Evolutionary conservation across 1,140 invertebrate genomes (phyloP).

Genomic region (Argopecten irradians): DNA sequence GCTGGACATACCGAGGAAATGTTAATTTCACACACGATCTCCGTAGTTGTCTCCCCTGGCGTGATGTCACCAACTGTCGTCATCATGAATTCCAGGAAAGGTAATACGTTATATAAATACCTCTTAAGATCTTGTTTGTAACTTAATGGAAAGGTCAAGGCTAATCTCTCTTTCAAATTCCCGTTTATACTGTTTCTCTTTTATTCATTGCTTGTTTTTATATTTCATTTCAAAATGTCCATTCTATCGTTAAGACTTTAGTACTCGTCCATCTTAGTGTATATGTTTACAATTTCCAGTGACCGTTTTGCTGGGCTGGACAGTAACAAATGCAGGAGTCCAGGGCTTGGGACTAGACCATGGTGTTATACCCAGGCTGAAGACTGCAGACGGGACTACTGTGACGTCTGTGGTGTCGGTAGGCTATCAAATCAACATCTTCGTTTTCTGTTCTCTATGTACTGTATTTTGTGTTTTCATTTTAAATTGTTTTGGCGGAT

Average conservation of each 20-base stretch:
- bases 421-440: not conserved
- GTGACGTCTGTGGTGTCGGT: slow-evolving; percentile 81
- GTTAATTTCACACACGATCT: not conserved
- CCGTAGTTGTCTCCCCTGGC: not conserved
- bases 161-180: no score
- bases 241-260: no score
- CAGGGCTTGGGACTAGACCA: slow-evolving; percentile 86
- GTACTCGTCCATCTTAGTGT: no score
- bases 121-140: no score
- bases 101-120: not conserved
- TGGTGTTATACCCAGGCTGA: slow-evolving; percentile 87
- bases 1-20: slow-evolving; percentile 20
- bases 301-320: slow-evolving; percentile 83
- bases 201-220: no score
- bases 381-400: slow-evolving; percentile 82
- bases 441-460: not conserved
- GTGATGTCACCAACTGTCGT: not conserved
- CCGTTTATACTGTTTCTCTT: no score
- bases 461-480: no score
- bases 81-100: not conserved
- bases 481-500: no score
- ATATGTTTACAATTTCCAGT: slow-evolving; percentile 42
- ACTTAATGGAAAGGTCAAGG: no score
- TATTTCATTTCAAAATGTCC: no score
- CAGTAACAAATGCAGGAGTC: slow-evolving; percentile 92